These are phyloP conservation scores for Zophobas morio DNA, from an alignment of 1,140 invertebrate genomes.

Conservation along the genomic window DNA sequence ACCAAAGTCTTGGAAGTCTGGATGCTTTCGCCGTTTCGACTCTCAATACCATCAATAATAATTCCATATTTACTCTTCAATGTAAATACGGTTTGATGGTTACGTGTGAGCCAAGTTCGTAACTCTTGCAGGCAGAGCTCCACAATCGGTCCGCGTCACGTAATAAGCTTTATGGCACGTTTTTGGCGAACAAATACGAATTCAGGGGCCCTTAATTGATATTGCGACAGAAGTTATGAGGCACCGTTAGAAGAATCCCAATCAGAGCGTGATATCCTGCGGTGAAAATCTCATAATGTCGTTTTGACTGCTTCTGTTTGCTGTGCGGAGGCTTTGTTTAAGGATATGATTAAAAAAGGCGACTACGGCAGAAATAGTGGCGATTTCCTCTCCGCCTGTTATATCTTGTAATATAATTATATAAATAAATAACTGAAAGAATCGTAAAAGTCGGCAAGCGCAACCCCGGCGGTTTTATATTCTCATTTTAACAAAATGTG, in stretches of 20 bases:
- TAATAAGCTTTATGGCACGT: constrained; percentile 49
- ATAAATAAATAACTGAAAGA: constrained; percentile 40
- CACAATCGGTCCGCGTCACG: constrained; percentile 48
- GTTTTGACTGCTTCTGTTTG: constrained; percentile 12
- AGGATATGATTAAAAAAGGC: constrained; percentile 1
- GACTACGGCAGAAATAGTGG: neutral
- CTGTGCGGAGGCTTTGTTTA: constrained; percentile 11
- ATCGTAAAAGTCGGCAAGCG: constrained; percentile 25
- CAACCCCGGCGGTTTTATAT: constrained; percentile 41
- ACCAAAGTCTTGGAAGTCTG: neutral
- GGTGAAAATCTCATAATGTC: constrained; percentile 36
- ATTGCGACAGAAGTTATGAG: constrained; percentile 47
- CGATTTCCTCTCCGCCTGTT: neutral
- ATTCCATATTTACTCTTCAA: constrained; percentile 39
- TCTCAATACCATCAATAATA: constrained; percentile 32
- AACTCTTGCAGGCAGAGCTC: constrained; percentile 30
- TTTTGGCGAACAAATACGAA: constrained; percentile 46
- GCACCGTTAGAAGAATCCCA: constrained; percentile 34
- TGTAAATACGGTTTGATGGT: constrained; percentile 39
- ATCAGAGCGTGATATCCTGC: constrained; percentile 25
- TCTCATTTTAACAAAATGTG: constrained; percentile 47
- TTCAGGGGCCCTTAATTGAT: constrained; percentile 45
- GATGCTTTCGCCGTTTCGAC: constrained; percentile 21
- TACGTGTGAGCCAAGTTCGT: constrained; percentile 23
- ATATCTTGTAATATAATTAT: constrained; percentile 40